Conservation (phyloP, 2,113 vertebrate species). For the Serinus canaria region DNA sequence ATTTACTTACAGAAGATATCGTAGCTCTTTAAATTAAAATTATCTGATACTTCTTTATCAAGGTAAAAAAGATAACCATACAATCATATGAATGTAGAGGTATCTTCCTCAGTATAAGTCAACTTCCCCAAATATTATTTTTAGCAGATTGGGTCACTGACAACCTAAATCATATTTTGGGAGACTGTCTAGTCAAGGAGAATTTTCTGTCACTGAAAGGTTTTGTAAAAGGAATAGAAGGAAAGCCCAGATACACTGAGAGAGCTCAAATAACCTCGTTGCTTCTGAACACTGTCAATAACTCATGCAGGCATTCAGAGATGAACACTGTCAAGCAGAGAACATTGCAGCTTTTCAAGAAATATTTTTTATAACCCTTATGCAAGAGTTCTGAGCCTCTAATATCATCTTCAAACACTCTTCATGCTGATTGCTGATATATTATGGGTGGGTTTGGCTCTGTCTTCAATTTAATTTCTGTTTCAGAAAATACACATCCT, state of each 20-base stretch:
- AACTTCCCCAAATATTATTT: background rate
- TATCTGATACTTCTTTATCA: background rate
- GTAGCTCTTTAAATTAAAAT: background rate
- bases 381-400: background rate
- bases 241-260: background rate
- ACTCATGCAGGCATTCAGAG: background rate
- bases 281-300: background rate
- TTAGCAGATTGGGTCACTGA: background rate
- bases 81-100: background rate
- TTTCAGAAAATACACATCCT: background rate
- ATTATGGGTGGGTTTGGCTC: background rate
- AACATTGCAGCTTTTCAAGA: background rate
- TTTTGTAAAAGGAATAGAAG: background rate
- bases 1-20: background rate
- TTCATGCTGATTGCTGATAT: background rate
- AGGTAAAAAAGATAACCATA: background rate
- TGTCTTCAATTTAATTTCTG: background rate
- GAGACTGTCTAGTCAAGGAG: background rate
- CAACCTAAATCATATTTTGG: background rate
- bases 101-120: background rate
- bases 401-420: background rate
- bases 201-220: background rate
- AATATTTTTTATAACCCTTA: background rate
- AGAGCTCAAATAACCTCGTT: background rate
- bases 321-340: background rate